Percentiles rank a stretch among this genome's conserved stretches.
Conservation (phyloP, 1,140 invertebrate species). For the Plutomurus gul region DNA sequence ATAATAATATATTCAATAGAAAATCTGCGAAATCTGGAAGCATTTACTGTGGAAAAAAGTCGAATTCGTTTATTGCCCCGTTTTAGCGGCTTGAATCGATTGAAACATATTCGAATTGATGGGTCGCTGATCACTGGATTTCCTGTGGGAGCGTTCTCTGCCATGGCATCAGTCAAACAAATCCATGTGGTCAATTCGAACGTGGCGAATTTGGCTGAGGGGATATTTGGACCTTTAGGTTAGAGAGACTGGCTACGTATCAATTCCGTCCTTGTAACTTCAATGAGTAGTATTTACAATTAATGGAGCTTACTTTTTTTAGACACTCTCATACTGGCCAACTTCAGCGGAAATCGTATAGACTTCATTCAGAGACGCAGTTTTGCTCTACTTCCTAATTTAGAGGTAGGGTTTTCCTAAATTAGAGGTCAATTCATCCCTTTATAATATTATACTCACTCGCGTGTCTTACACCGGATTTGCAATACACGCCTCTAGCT, state of each 20-base stretch:
- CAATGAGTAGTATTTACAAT: too few species aligned
- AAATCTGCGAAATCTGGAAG: constrained; percentile 74
- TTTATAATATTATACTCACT: background rate
- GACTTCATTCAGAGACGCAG: constrained; percentile 78
- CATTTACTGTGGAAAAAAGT: constrained; percentile 65
- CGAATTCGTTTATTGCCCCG: constrained; percentile 50
- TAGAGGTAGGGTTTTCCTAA: constrained; percentile 63
- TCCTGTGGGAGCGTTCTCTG: constrained; percentile 71
- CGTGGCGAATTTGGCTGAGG: constrained; percentile 70
- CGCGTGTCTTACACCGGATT: background rate
- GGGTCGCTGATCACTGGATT: constrained; percentile 71
- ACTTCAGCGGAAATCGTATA: constrained; percentile 77
- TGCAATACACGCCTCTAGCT: too few species aligned
- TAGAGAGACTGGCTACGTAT: too few species aligned
- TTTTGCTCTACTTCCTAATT: constrained; percentile 69
- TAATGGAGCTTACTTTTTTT: too few species aligned
- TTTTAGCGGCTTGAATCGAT: constrained; percentile 55
- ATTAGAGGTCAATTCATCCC: constrained; percentile 12
- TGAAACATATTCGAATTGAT: constrained; percentile 63
- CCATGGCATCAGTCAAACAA: constrained; percentile 73
- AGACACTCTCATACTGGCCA: constrained; percentile 71
- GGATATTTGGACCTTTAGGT: constrained; percentile 74
- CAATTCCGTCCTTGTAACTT: too few species aligned
- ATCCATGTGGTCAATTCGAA: constrained; percentile 71
- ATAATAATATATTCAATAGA: too few species aligned